These are phyloP conservation scores for Musca vetustissima DNA, from an alignment of 1,140 invertebrate genomes.

Conservation along the genomic window DNA sequence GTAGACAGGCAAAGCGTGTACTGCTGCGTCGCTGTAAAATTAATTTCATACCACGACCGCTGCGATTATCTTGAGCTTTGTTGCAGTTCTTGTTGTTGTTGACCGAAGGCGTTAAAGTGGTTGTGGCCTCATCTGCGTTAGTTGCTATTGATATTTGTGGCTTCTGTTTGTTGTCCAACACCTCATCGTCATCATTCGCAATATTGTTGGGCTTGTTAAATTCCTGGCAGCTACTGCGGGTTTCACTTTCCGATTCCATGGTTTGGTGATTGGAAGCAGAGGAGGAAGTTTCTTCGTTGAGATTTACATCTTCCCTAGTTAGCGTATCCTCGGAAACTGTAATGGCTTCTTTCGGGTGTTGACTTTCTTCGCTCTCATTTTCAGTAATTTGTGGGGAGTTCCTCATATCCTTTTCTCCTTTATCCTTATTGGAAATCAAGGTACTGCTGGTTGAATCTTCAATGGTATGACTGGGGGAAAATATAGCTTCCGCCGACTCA, in stretches of 20 bases:
- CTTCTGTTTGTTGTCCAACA: not conserved
- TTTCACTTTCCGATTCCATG: not conserved
- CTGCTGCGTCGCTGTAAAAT: constrained; percentile 17
- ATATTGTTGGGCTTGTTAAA: too few species aligned
- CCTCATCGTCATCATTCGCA: too few species aligned
- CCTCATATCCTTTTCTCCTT: not conserved
- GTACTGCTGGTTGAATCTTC: too few species aligned
- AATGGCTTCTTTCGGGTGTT: constrained; percentile 8
- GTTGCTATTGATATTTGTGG: constrained; percentile 18
- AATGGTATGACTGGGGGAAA: too few species aligned
- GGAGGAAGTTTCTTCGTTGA: too few species aligned
- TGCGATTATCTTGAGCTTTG: not conserved
- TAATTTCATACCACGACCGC: constrained; percentile 15
- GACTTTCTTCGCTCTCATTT: not conserved
- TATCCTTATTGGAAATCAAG: not conserved
- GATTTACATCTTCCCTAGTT: not conserved
- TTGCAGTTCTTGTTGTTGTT: constrained; percentile 1
- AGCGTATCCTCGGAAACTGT: constrained; percentile 13
- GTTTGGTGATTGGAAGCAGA: not conserved
- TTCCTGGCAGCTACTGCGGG: not conserved
- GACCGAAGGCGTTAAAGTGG: not conserved
- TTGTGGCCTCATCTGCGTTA: constrained; percentile 21
- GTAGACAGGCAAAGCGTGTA: constrained; percentile 11
- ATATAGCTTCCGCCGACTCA: not conserved
- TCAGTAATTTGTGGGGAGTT: not conserved